Percentiles rank a stretch among this genome's conserved stretches.
These are phyloP conservation scores for Zygaena filipendulae DNA, from an alignment of 2,888 invertebrate species.

Conservation along the genomic window DNA sequence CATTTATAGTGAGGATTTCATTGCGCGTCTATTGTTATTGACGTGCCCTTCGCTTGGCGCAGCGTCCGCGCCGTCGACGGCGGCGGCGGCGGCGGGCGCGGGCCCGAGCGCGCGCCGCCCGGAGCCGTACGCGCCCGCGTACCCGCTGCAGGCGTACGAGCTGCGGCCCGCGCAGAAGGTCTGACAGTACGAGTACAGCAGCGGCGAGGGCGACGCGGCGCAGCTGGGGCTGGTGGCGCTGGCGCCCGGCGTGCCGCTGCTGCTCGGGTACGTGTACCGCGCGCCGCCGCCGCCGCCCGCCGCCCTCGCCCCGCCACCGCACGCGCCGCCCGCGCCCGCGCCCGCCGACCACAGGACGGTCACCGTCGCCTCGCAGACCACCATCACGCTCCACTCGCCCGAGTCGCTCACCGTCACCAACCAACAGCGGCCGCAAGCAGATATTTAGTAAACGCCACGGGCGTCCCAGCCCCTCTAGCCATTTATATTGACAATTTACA, in stretches of 20 bases:
- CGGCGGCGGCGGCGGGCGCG: conserved; percentile 39
- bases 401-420: conserved; percentile 31
- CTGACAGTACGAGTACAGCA: conserved; percentile 56
- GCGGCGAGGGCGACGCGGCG: conserved; percentile 15
- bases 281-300: conserved; percentile 15
- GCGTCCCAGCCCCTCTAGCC: not conserved
- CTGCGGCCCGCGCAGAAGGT: conserved; percentile 79
- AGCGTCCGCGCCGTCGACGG: conserved; percentile 14
- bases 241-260: conserved; percentile 46
- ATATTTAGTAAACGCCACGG: conserved; percentile 17
- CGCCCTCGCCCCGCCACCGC: conserved; percentile 10
- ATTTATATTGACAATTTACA: not conserved
- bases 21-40: too few species aligned
- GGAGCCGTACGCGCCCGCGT: conserved; percentile 80
- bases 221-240: conserved; percentile 45
- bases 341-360: conserved; percentile 22
- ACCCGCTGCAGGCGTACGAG: conserved; percentile 78
- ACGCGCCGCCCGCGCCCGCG: conserved; percentile 8
- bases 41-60: too few species aligned
- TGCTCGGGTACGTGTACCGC: conserved; percentile 50
- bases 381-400: conserved; percentile 52
- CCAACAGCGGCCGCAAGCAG: conserved; percentile 19
- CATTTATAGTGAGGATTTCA: too few species aligned
- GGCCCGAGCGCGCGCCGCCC: conserved; percentile 57
- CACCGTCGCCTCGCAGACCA: conserved; percentile 51